Base-by-base conservation (phyloP, 2,113 vertebrate species). In the Leucopsar rothschildi region DNA sequence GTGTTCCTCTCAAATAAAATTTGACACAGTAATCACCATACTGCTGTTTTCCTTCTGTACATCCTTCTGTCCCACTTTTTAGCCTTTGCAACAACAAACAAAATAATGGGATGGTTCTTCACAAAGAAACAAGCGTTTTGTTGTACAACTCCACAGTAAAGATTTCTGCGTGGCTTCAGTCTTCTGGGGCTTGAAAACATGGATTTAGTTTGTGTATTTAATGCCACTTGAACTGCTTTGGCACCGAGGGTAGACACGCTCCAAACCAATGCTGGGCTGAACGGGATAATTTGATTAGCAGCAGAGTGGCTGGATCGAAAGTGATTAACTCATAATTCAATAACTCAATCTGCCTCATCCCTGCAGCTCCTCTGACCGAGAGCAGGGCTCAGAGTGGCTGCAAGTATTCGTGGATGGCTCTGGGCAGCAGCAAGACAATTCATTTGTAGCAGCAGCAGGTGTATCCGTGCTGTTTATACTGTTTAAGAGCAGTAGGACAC, bases 21-120 rank as follows among this genome's bases (percentile, higher is more conserved):
- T 4, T 45, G 53, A 45, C 40, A 3, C 0, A 0, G 16, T 29
- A 53, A 82, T n/a, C 5, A 0, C 12, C 68, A 49, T 15, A 17
- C 15, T 1, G 0, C 15, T 55, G 9, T 45, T 84, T 82, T 60
- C 61, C 10, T 0, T 42, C 40, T 42, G 40, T 27, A 15, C 19
- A 63, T 50, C 76, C 18, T 68, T 64, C 59, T 35, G 24, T n/a
- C n/a, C 52, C 63, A 33, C 37, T 33, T 71, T 56, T 33, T 20
- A 33, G 23, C 82, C 49, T 75, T 76, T 23, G 19, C 37, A n/a
- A n/a, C 14, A 55, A 8, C 42, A 60, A 66, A 40, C 7, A 59
- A 85, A 55, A 47, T 29, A 19, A 64, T 10, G 35, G 49, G 3
- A 6, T 25, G 24, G 10, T 42, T 42, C 69, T 57, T 64, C n/a